These are phyloP conservation scores for Cryptocephalus moraei DNA, from an alignment of 2,888 invertebrate genomes.

Conservation along the genomic window DNA sequence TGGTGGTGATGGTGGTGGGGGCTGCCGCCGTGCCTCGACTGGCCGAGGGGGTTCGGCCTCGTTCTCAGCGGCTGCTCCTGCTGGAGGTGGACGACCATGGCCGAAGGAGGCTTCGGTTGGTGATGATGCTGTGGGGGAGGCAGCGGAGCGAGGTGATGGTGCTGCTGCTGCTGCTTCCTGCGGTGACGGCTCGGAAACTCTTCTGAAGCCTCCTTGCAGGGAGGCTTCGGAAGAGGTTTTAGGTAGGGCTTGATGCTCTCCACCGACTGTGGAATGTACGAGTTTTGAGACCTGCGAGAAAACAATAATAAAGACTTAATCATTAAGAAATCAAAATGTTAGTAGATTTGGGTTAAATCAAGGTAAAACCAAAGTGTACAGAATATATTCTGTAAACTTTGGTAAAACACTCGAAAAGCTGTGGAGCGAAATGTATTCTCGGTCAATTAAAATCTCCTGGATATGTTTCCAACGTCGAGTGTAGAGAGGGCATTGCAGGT, in stretches of 20 bases:
- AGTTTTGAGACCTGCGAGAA: conserved; percentile 30
- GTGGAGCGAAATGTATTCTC: too few species aligned
- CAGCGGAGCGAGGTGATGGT: background rate
- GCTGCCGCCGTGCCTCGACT: conserved; percentile 26
- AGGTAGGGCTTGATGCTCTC: conserved; percentile 41
- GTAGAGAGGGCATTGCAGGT: too few species aligned
- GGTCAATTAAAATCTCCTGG: too few species aligned
- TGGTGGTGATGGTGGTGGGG: conserved; percentile 30
- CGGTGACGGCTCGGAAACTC: conserved; percentile 34
- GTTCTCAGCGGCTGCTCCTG: conserved; percentile 31
- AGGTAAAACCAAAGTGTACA: too few species aligned
- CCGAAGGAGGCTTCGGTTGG: conserved; percentile 11
- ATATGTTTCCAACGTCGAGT: too few species aligned
- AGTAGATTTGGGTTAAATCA: too few species aligned
- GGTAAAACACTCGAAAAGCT: too few species aligned
- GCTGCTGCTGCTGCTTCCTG: conserved; percentile 9
- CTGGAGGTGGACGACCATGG: conserved; percentile 20
- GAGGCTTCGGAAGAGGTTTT: conserved; percentile 49
- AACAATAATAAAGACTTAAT: too few species aligned
- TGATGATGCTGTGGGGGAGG: conserved; percentile 7
- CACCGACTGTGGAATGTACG: conserved; percentile 22
- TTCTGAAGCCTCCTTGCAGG: too few species aligned
- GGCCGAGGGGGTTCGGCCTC: conserved; percentile 26
- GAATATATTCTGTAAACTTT: too few species aligned
- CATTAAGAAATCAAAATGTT: too few species aligned